Evolutionary conservation across 1,140 invertebrate species (phyloP), one percentile per base, ranked within the genome.

Genomic region (Archegozetes longisetosus): DNA sequence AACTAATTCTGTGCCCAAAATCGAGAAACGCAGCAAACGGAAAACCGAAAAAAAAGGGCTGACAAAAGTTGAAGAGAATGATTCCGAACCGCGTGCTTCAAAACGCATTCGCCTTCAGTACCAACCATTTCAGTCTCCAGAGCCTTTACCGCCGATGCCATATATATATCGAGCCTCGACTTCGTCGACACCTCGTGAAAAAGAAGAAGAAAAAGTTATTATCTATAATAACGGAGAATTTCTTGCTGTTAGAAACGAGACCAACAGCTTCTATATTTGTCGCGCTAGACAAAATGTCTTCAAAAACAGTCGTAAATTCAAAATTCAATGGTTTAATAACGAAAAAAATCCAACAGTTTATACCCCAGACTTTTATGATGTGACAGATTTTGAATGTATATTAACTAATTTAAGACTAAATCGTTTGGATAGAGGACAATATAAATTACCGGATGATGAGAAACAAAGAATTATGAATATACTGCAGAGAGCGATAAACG

Each of bases 211-310:
- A 77, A 22, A 85, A 88, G 58, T 88, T 25, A 85, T 86, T 68
- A 62, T 75, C 9, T 71, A 75, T 59, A 71, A 74, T 62, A 76
- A 73, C 63, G 71, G 71, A 49, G 68, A 89, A 74, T 92, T 90
- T 75, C 73, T 94, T 64, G 88, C 88, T 25, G 86, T 92, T 1
- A 78, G 89, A 64, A 92, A 91, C 73, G 82, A 84, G 2, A 68
- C 68, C 65, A 72, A 85, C 49, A 82, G 84, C 50, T 92, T 92
- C 73, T 94, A 86, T 70, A 79, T 94, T 47, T 94, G 89, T 70
- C 86, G 90, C 73, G 81, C 86, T 3, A 80, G 85, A 72, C 88
- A 92, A 75, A 91, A 92, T 75, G 84, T 94, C 56, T 90, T 87
- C 70, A 85, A 84, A 70, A 81, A 80, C 17, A 82, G 82, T 58